phyloP scores from a whole-genome alignment of 2,888 invertebrate genomes.

The Netelia melanura region DNA sequence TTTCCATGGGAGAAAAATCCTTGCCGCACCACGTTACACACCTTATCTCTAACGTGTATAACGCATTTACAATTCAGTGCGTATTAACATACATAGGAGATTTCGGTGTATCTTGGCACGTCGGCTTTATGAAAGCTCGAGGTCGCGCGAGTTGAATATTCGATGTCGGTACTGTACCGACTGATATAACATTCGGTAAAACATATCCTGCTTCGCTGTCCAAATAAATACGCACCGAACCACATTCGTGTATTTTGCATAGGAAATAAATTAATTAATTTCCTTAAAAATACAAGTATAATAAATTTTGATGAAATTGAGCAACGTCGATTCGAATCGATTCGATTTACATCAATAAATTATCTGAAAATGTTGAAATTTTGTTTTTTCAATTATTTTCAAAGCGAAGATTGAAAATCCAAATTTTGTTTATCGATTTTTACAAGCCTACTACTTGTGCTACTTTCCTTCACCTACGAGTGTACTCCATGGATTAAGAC shows the following conservation, averaged over 20 bases:
- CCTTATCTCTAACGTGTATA: conserved; percentile 7
- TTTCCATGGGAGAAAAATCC: neutral
- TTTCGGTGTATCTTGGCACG: neutral
- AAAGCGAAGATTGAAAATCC: neutral
- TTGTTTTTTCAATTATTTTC: neutral
- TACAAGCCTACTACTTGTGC: too few species aligned
- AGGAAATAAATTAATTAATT: too few species aligned
- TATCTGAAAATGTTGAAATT: too few species aligned
- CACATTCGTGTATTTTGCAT: too few species aligned
- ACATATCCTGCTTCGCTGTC: too few species aligned
- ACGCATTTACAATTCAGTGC: conserved; percentile 1
- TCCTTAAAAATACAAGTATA: too few species aligned
- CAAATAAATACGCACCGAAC: too few species aligned
- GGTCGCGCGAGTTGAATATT: conserved; percentile 10
- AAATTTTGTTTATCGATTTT: neutral
- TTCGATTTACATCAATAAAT: too few species aligned
- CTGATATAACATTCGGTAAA: too few species aligned
- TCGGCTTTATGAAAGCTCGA: conserved; percentile 7
- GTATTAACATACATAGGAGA: conserved; percentile 5
- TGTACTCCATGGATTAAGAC: neutral
- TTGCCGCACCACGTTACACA: neutral
- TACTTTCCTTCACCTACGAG: neutral
- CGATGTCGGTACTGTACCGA: neutral
- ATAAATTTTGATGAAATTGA: too few species aligned
- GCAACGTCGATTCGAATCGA: too few species aligned